Base-by-base conservation (phyloP, 1,140 invertebrate species). In the Pseudomyrmex dendroicus region DNA sequence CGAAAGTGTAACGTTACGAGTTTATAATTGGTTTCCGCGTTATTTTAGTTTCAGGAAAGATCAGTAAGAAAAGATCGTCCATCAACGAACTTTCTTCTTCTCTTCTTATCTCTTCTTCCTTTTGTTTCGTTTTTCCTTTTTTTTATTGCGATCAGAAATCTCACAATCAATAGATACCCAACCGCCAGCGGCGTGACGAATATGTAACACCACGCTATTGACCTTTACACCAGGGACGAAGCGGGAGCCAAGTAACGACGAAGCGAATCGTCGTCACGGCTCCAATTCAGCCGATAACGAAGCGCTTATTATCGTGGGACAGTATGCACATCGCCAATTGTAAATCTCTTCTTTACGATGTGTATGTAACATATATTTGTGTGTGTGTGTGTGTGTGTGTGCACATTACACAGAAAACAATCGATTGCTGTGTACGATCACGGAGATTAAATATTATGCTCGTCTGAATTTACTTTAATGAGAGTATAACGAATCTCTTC, bases 221-320 rank as follows among this genome's bases (percentile, higher is more conserved):
- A 89, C 86, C 88, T 86, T 89, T 74, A 66, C 74, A 83, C 68
- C 85, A 74, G 73, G 62, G 82, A 61, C 63, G 74, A 83, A 78
- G 22, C 57, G 61, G 62, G 61, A 44, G 22, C 59, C 15, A 74
- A 76, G 62, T 74, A 72, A 73, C 82, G 61, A 63, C 61, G 66
- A 70, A 66, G 52, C 76, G 77, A 87, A 87, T 85, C 74, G 86
- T 73, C 82, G 76, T 77, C 82, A 85, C 64, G 82, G 59, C 72
- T 73, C 74, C 89, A 89, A 91, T 91, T 91, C 85, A 90, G 73
- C 82, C 90, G 90, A 90, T 90, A 90, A 88, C 86, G 86, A 88
- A 85, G 78, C 73, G 20, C 80, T 89, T 88, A 91, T 91, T 90
- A 91, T 91, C 88, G 90, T 91, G 90, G 85, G 90, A 91, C 85